These are phyloP conservation scores for Anas bahamensis DNA, from an alignment of 2,797 vertebrate genomes.

Conservation along the genomic window DNA sequence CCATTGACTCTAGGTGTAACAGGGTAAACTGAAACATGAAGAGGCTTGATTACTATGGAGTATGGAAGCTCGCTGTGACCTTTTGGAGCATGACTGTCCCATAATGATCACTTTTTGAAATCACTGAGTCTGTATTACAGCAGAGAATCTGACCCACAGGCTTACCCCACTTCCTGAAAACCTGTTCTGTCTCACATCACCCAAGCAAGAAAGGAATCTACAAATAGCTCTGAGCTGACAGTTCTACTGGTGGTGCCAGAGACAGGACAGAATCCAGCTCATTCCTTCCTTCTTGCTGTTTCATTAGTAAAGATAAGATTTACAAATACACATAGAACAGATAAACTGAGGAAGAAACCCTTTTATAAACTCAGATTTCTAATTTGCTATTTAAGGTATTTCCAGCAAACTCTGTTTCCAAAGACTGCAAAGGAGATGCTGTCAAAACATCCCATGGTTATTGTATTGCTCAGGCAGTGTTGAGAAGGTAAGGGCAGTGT, in stretches of 20 bases:
- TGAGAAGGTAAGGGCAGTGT: background rate
- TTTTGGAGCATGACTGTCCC: background rate
- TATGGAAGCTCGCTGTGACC: background rate
- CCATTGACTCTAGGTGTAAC: background rate
- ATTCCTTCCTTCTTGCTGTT: background rate
- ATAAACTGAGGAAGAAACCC: conserved; percentile 44
- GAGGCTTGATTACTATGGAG: background rate
- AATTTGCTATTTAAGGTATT: conserved; percentile 33
- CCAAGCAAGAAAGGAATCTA: background rate
- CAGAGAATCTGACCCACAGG: background rate
- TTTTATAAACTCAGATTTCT: conserved; percentile 51
- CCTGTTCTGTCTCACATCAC: background rate
- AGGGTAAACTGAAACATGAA: background rate
- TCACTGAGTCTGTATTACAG: background rate
- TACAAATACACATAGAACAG: background rate
- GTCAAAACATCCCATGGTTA: background rate
- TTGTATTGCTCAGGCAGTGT: background rate
- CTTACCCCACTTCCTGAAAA: background rate
- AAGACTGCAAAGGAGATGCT: background rate
- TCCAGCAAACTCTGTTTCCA: conserved; percentile 3
- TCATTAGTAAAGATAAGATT: conserved; percentile 43
- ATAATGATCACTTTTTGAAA: background rate
- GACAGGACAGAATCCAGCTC: conserved; percentile 56
- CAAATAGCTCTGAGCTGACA: conserved; percentile 7
- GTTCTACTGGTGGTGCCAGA: conserved; percentile 1